Evolutionary conservation across 2,888 invertebrate genomes (phyloP).

Genomic region (Caenorhabditis zanzibari): DNA sequence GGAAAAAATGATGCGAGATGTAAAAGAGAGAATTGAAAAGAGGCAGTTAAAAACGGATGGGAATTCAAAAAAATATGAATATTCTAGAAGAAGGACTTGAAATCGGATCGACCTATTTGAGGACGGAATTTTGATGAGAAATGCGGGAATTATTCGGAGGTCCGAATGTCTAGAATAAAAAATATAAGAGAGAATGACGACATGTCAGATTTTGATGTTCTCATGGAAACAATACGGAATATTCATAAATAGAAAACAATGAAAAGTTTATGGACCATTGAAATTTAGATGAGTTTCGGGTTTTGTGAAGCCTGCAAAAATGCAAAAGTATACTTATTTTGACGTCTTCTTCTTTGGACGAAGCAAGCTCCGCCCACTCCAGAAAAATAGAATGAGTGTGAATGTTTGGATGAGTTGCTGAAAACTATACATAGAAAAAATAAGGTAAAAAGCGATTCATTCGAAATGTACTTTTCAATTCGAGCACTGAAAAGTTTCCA

Average conservation of each 20-base stretch:
- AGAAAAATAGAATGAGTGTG: not conserved
- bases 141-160: conserved; percentile 7
- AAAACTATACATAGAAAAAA: not conserved
- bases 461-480: no score
- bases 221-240: conserved; percentile 16
- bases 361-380: not conserved
- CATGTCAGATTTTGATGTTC: conserved; percentile 13
- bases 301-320: not conserved
- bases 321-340: conserved; percentile 2
- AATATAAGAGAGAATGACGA: conserved; percentile 40
- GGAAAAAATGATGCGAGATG: not conserved
- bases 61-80: conserved; percentile 45
- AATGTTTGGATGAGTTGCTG: not conserved
- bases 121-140: conserved; percentile 31
- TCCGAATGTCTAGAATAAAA: conserved; percentile 33
- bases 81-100: conserved; percentile 56
- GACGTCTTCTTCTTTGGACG: not conserved
- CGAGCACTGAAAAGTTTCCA: no score
- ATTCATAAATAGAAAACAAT: not conserved
- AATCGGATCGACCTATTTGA: conserved; percentile 59
- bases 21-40: not conserved
- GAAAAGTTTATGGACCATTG: not conserved
- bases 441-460: no score
- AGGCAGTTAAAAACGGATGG: conserved; percentile 15
- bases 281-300: not conserved